A percentile compares a stretch with the other conserved stretches of the same genome.
Evolutionary conservation across 2,888 invertebrate species (phyloP).

Genomic region (Coelopa pilipes): DNA sequence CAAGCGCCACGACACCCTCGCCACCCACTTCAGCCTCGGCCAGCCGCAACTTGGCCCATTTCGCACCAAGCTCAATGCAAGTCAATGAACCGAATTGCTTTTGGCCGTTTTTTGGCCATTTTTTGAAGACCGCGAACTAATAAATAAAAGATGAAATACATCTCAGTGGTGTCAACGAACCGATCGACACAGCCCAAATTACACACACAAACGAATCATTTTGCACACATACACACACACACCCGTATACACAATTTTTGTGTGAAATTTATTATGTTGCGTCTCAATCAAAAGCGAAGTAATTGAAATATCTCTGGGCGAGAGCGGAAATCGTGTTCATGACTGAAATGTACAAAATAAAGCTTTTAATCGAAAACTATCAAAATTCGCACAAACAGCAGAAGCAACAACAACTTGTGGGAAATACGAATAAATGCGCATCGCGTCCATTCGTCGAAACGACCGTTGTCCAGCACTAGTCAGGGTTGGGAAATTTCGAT

Average conservation of each 20-base stretch:
- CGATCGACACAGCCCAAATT: not conserved
- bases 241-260: not conserved
- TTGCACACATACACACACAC: not conserved
- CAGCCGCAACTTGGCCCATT: not conserved
- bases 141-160: conserved; percentile 16
- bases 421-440: no score
- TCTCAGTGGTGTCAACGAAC: conserved; percentile 1
- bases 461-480: not conserved
- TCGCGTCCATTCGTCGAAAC: not conserved
- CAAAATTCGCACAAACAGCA: not conserved
- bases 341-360: not conserved
- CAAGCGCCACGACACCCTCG: not conserved
- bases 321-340: not conserved
- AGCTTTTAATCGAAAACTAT: not conserved
- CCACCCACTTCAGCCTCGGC: not conserved
- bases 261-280: not conserved
- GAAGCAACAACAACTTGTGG: not conserved
- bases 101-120: no score
- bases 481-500: not conserved
- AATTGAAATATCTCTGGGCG: not conserved
- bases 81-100: conserved; percentile 17
- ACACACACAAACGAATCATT: not conserved
- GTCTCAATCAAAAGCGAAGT: not conserved
- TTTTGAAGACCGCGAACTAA: not conserved
- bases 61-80: conserved; percentile 1